Evolutionary conservation across 1,140 invertebrate species (phyloP), one percentile per base, ranked within the genome.

Genomic region (Mactra quadrangularis): DNA sequence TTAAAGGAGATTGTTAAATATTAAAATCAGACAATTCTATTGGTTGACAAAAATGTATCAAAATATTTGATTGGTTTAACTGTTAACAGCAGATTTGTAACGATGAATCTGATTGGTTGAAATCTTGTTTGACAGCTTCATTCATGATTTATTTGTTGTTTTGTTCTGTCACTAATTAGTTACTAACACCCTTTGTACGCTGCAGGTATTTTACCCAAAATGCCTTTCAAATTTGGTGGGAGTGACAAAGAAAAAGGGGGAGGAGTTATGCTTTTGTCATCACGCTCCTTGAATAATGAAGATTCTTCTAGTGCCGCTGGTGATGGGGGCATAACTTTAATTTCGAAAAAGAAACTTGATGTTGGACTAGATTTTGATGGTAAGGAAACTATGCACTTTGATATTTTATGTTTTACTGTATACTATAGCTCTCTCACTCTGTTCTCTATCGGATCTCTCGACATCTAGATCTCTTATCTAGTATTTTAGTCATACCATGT

Each of bases 301-400:
- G 77, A 81, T 60, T 50, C 70, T 41, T 29, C 45, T 6, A 29
- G 70, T 47, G 19, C 31, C 2, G 22, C 76, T 17, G 52, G 81
- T 41, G 68, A 82, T 47, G 82, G 83, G 47, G 87, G 87, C 27
- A 86, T 89, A 45, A 87, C 82, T 59, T 86, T 89, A n/a, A 76
- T 87, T 29, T 89, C 88, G 19, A 86, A 85, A 82, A 84, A 82
- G 47, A 84, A 71, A 47, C 38, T 87, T 41, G 88, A 87, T 60
- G 74, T 77, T 41, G 85, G 82, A 62, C 57, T 53, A 35, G 85
- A 87, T 57, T 85, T 72, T 47, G 87, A 88, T 85, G 87, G 87
- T 88, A 85, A 88, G 87, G 15, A 41, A 41, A 7, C 38, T 15
- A n/a, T n/a, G 38, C 15, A 41, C 38, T 41, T 41, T 41, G 38